Conservation (phyloP, 2,113 vertebrate species). For the Solea senegalensis region DNA sequence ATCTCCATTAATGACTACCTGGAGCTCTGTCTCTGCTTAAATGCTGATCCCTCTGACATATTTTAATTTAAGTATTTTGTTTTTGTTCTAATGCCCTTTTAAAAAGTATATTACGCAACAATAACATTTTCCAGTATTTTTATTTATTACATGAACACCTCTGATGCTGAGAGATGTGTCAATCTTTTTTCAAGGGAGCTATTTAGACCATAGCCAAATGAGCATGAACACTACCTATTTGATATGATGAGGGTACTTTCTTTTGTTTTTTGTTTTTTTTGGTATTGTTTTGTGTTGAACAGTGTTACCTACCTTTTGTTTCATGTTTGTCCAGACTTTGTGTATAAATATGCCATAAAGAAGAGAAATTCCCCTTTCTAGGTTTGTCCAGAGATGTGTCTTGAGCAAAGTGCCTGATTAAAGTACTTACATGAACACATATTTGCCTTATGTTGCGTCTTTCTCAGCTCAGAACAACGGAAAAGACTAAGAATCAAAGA, state of each 20-base stretch:
- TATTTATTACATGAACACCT: constrained; percentile 52
- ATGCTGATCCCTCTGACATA: constrained; percentile 6
- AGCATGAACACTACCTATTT: constrained; percentile 52
- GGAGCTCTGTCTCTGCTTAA: constrained; percentile 19
- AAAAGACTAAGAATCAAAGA: not conserved
- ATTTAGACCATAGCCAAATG: constrained; percentile 54
- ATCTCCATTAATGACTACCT: constrained; percentile 22
- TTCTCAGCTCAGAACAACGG: not conserved
- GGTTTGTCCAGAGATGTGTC: constrained; percentile 64
- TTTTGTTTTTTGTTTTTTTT: constrained; percentile 56
- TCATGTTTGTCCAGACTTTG: constrained; percentile 29
- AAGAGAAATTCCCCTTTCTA: constrained; percentile 44
- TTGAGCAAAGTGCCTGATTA: constrained; percentile 82
- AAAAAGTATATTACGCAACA: constrained; percentile 10
- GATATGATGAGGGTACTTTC: constrained; percentile 44
- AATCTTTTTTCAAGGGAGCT: constrained; percentile 46
- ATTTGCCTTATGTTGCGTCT: constrained; percentile 3
- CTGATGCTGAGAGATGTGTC: constrained; percentile 28
- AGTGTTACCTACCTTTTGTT: constrained; percentile 44
- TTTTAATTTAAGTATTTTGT: constrained; percentile 7
- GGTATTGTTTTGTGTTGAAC: constrained; percentile 48
- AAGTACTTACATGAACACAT: constrained; percentile 65
- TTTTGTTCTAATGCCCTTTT: not conserved
- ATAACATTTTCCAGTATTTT: constrained; percentile 42
- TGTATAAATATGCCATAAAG: constrained; percentile 30